Percentiles rank a stretch among this genome's conserved stretches.
phyloP scores from a whole-genome alignment of 2,888 invertebrate species.

The Polyommatus iphigenia region DNA sequence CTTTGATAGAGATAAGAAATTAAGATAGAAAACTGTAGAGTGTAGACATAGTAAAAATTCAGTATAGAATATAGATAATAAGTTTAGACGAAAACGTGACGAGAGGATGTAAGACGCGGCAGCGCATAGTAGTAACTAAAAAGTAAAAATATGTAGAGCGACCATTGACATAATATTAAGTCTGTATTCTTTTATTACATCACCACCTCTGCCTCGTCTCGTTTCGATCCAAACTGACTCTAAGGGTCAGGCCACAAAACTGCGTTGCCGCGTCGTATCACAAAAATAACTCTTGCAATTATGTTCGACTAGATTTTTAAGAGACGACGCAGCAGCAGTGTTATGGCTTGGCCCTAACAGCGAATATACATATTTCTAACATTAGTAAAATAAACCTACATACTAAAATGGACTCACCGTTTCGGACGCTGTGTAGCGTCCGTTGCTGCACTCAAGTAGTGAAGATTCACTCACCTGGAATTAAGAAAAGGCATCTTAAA shows the following conservation, averaged over 20 bases:
- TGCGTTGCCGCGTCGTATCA: no score
- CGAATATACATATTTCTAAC: not conserved
- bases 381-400: constrained; percentile 33
- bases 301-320: no score
- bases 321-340: no score
- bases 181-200: no score
- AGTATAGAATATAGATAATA: no score
- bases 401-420: constrained; percentile 64
- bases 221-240: not conserved
- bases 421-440: constrained; percentile 78
- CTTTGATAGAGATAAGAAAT: not conserved
- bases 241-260: no score
- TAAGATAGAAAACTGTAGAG: not conserved
- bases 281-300: no score
- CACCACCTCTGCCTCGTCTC: not conserved
- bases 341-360: no score
- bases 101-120: not conserved
- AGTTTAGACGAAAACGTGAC: not conserved
- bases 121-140: not conserved
- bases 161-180: no score
- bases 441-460: constrained; percentile 80
- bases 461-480: constrained; percentile 79
- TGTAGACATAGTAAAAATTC: not conserved
- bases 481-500: constrained; percentile 46
- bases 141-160: no score